These are phyloP conservation scores for Bambusicola thoracicus DNA, from an alignment of 2,113 vertebrate species.

Conservation along the genomic window DNA sequence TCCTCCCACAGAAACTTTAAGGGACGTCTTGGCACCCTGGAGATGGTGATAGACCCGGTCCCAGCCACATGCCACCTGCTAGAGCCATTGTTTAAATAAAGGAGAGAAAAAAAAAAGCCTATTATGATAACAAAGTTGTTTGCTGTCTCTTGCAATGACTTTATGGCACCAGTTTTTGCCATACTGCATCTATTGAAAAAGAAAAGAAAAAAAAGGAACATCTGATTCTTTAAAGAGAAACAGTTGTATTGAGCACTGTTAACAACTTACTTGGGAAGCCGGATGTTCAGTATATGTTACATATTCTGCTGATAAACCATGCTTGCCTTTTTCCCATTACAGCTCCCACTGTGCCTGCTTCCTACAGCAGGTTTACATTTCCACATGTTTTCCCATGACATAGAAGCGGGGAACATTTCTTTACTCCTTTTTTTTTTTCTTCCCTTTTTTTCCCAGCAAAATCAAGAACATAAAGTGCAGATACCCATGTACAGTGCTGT, in stretches of 20 bases:
- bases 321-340: slow-evolving; percentile 38
- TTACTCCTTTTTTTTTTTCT: not conserved
- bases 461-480: not conserved
- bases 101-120: slow-evolving; percentile 63
- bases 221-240: slow-evolving; percentile 73
- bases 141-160: slow-evolving; percentile 81
- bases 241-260: slow-evolving; percentile 48
- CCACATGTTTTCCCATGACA: slow-evolving; percentile 48
- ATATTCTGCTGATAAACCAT: slow-evolving; percentile 36
- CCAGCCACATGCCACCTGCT: slow-evolving; percentile 92
- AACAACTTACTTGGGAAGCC: slow-evolving; percentile 51
- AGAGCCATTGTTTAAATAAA: slow-evolving; percentile 83
- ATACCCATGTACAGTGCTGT: not conserved
- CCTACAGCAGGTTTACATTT: slow-evolving; percentile 35
- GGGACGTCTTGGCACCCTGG: slow-evolving; percentile 83
- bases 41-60: slow-evolving; percentile 72
- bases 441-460: not conserved
- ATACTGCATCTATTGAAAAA: slow-evolving; percentile 25
- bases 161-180: slow-evolving; percentile 79
- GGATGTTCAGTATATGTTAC: slow-evolving; percentile 27
- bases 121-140: slow-evolving; percentile 91
- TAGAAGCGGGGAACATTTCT: not conserved
- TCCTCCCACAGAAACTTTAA: slow-evolving; percentile 80
- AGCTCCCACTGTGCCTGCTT: slow-evolving; percentile 26
- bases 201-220: slow-evolving; percentile 47